These are phyloP conservation scores for Melanostoma scalare DNA, from an alignment of 2,888 invertebrate genomes.

Conservation along the genomic window DNA sequence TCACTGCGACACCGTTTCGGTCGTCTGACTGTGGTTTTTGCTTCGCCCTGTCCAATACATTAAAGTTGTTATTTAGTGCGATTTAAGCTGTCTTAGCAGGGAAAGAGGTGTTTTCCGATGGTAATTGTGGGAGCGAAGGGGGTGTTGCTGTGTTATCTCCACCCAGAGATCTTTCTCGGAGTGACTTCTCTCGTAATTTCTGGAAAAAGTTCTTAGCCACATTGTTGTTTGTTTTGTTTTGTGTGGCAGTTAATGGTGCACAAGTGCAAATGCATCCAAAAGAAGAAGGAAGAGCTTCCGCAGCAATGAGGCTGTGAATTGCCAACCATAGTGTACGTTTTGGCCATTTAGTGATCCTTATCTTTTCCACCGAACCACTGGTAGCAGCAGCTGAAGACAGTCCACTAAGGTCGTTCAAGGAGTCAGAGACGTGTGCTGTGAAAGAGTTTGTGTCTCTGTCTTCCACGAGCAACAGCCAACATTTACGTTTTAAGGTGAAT, in stretches of 20 bases:
- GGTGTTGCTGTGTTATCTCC: constrained; percentile 46
- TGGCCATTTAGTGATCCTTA: constrained; percentile 70
- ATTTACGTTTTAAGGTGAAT: constrained; percentile 65
- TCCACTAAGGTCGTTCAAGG: constrained; percentile 64
- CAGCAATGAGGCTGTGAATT: constrained; percentile 63
- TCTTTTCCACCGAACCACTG: constrained; percentile 55
- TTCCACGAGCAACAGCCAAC: background rate
- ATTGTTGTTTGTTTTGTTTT: constrained; percentile 32
- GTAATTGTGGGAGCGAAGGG: constrained; percentile 41
- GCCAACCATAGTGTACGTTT: constrained; percentile 70
- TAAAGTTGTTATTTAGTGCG: constrained; percentile 72
- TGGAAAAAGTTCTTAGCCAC: constrained; percentile 41
- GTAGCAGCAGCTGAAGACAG: constrained; percentile 56
- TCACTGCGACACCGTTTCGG: constrained; percentile 62
- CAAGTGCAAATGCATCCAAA: constrained; percentile 51
- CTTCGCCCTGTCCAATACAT: constrained; percentile 55
- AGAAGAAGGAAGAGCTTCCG: constrained; percentile 42
- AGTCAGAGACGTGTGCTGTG: constrained; percentile 33
- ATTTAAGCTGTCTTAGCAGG: constrained; percentile 62
- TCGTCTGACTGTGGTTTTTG: constrained; percentile 3
- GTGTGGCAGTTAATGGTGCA: constrained; percentile 45
- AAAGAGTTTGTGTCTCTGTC: constrained; percentile 49
- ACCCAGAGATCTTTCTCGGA: constrained; percentile 66
- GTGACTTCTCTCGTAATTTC: constrained; percentile 69
- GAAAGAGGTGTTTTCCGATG: constrained; percentile 16